These are phyloP conservation scores for Holotrichia oblita DNA, from an alignment of 1,140 invertebrate genomes.

Conservation along the genomic window DNA sequence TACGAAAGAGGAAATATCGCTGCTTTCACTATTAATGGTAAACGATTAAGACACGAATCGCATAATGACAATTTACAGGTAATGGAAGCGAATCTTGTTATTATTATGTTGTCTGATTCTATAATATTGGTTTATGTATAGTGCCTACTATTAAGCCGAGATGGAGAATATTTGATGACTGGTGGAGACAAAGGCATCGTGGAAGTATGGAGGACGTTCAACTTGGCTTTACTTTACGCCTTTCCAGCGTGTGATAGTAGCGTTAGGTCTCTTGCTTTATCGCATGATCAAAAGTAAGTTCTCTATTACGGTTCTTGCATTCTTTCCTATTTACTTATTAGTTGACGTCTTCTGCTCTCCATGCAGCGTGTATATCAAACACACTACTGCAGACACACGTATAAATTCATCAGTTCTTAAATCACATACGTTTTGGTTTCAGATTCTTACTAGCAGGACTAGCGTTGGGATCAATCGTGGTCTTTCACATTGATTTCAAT, in stretches of 20 bases:
- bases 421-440: slow-evolving; percentile 57
- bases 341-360: no score
- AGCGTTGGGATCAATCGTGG: slow-evolving; percentile 95
- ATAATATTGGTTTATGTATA: slow-evolving; percentile 59
- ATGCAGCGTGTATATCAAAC: no score
- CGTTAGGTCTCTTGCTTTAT: slow-evolving; percentile 90
- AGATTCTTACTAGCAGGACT: slow-evolving; percentile 97
- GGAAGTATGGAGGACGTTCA: slow-evolving; percentile 98
- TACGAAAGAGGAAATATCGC: slow-evolving; percentile 92
- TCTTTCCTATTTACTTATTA: not conserved
- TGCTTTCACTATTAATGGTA: slow-evolving; percentile 92
- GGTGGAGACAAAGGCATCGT: slow-evolving; percentile 97
- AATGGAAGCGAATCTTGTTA: slow-evolving; percentile 39
- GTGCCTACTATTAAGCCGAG: slow-evolving; percentile 93
- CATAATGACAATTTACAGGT: slow-evolving; percentile 97
- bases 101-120: not conserved
- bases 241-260: slow-evolving; percentile 96
- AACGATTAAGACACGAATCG: slow-evolving; percentile 84
- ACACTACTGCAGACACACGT: no score
- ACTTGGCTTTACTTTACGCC: slow-evolving; percentile 94
- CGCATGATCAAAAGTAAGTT: slow-evolving; percentile 98
- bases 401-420: not conserved
- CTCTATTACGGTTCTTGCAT: no score
- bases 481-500: slow-evolving; percentile 99
- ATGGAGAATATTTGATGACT: slow-evolving; percentile 98